Conservation (phyloP, 2,797 vertebrate genomes). For the Ctenopoma kingsleyae region DNA sequence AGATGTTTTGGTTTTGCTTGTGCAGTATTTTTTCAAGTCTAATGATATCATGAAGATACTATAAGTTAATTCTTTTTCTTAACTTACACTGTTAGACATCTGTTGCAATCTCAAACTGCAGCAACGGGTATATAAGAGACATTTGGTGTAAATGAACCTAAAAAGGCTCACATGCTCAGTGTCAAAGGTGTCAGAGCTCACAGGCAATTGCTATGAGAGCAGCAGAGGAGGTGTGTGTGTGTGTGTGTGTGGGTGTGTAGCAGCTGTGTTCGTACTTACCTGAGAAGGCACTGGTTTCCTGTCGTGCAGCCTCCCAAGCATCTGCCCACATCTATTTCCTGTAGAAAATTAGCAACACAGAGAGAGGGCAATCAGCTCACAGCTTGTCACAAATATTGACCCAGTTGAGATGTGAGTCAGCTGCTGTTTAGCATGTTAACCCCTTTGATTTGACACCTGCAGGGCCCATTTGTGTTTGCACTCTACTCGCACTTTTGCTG, state of each 20-base stretch:
- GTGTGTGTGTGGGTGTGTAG: conserved; percentile 28
- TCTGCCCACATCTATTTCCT: conserved; percentile 93
- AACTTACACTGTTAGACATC: background rate
- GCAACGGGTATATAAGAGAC: conserved; percentile 20
- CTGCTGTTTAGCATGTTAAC: conserved; percentile 72
- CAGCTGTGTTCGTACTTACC: conserved; percentile 87
- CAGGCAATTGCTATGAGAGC: conserved; percentile 62
- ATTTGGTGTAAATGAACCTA: conserved; percentile 52
- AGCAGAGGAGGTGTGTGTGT: conserved; percentile 22
- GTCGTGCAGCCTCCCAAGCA: conserved; percentile 88
- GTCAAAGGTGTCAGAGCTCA: conserved; percentile 65
- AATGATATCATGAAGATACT: too few relatives aligned
- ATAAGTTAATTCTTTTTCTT: background rate
- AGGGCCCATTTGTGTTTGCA: conserved; percentile 79
- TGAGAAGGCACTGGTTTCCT: conserved; percentile 87
- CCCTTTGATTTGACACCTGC: conserved; percentile 83
- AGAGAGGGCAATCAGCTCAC: conserved; percentile 79
- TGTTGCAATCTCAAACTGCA: conserved; percentile 12
- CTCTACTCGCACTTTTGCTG: conserved; percentile 63
- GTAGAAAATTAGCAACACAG: conserved; percentile 90
- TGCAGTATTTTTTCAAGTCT: too few relatives aligned
- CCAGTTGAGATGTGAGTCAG: conserved; percentile 36
- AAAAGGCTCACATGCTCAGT: conserved; percentile 24
- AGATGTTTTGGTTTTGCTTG: too few relatives aligned
- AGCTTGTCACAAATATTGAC: conserved; percentile 81